A percentile compares a stretch with the other conserved stretches of the same genome.
phyloP scores from a whole-genome alignment of 2,113 vertebrate genomes.

The Sitta europaea region DNA sequence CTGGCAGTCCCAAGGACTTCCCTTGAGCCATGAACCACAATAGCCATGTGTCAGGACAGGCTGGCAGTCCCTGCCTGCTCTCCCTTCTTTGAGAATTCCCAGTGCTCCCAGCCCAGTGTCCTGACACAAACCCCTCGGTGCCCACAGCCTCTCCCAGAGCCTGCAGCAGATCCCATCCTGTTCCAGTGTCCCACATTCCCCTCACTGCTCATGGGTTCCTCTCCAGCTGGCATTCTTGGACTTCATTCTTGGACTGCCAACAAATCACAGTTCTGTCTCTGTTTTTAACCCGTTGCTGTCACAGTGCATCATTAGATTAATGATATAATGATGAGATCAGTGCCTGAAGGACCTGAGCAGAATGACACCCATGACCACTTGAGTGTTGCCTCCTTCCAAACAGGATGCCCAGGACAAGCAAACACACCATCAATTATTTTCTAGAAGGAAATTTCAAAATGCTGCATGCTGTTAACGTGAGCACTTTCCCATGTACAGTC shows the following conservation, averaged over 20 bases:
- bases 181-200: background rate
- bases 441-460: background rate
- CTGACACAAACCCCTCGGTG: background rate
- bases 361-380: fast-evolving
- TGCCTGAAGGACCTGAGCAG: background rate
- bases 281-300: background rate
- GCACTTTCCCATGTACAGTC: background rate
- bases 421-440: background rate
- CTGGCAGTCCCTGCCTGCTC: background rate
- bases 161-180: background rate
- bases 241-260: background rate
- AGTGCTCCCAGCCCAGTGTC: background rate
- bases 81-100: background rate
- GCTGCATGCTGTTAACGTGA: background rate
- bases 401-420: background rate
- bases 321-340: background rate
- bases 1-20: background rate
- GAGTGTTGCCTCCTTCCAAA: background rate
- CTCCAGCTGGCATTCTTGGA: background rate
- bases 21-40: background rate
- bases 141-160: background rate
- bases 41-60: background rate
- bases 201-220: background rate
- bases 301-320: background rate
- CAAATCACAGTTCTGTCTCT: background rate